Conservation (phyloP, 2,113 vertebrate genomes). For the Rhodinocichla rosea region DNA sequence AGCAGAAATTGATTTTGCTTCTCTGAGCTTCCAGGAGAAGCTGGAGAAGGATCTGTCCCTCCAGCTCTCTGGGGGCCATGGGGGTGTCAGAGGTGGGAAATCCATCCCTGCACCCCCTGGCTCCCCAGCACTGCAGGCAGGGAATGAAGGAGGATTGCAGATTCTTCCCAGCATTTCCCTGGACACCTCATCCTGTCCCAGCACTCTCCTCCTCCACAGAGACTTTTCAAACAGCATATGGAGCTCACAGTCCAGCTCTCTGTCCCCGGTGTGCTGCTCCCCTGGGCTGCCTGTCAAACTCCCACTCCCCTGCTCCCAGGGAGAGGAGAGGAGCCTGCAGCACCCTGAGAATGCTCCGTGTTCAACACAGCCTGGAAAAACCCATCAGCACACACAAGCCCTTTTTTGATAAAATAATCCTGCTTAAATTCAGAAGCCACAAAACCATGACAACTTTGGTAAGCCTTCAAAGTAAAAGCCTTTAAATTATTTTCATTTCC, state of each 20-base stretch:
- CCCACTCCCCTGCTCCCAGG: not conserved
- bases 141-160: rapidly evolving
- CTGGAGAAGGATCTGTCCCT: not conserved
- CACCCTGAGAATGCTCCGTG: not conserved
- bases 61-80: rapidly evolving
- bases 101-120: not conserved
- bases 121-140: not conserved
- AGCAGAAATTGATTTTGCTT: not conserved
- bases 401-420: not conserved
- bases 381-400: not conserved
- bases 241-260: not conserved
- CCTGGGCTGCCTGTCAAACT: constrained; percentile 35
- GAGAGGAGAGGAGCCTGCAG: not conserved
- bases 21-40: not conserved
- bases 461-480: not conserved
- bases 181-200: not conserved
- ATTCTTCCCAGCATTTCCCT: not conserved
- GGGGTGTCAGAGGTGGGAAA: not conserved
- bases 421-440: not conserved
- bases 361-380: not conserved
- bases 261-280: not conserved
- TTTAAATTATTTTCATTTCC: not conserved
- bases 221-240: not conserved
- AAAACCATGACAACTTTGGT: not conserved
- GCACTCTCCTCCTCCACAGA: not conserved